Conservation (phyloP, 2,113 vertebrate genomes). For the Saccopteryx leptura region DNA sequence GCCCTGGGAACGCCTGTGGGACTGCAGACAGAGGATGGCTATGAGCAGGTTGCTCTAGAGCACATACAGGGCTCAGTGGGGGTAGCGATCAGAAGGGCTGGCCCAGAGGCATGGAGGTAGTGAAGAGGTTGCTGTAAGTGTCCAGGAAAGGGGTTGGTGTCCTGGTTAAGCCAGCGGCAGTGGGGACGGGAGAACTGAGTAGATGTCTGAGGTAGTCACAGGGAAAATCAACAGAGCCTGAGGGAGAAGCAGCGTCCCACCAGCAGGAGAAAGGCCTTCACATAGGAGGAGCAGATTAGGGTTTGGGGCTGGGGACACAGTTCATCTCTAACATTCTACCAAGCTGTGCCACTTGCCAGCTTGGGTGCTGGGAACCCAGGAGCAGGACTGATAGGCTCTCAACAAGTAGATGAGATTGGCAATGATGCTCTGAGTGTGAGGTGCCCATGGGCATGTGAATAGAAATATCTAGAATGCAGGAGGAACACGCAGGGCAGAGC, state of each 20-base stretch:
- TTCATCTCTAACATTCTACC: background rate
- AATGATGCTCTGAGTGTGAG: background rate
- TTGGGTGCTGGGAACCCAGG: background rate
- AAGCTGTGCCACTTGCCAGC: background rate
- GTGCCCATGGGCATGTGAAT: background rate
- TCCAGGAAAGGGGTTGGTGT: background rate
- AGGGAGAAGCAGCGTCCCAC: too few species aligned
- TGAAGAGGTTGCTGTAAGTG: background rate
- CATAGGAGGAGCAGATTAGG: background rate
- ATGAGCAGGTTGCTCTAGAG: background rate
- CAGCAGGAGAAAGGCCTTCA: background rate
- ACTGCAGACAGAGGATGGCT: background rate
- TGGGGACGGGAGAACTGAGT: too few species aligned
- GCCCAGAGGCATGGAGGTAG: background rate
- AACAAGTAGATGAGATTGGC: background rate
- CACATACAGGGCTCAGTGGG: rapidly evolving
- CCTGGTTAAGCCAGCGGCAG: background rate
- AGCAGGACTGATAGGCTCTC: background rate
- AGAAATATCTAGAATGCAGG: background rate
- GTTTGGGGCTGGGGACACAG: background rate
- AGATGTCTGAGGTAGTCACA: background rate
- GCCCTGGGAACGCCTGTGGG: background rate
- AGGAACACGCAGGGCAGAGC: background rate
- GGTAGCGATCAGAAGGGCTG: rapidly evolving
- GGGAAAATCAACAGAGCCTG: background rate